Evolutionary conservation across 2,113 vertebrate genomes (phyloP).

Genomic region (Zosterops lateralis): DNA sequence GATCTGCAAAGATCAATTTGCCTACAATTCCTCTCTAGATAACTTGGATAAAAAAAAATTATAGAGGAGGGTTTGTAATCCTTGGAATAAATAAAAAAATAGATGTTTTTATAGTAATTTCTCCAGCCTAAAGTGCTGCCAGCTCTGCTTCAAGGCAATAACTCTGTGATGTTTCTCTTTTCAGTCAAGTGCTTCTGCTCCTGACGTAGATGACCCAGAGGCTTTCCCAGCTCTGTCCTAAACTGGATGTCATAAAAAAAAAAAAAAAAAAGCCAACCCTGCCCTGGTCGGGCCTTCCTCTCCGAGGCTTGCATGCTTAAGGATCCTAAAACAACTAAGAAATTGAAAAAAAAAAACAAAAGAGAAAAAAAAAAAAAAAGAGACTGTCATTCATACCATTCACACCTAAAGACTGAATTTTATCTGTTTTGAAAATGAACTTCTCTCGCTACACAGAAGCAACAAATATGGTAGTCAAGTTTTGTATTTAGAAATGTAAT

Average conservation of each 20-base stretch:
- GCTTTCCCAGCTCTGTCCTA: slow-evolving; percentile 97
- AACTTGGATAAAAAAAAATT: fast-evolving
- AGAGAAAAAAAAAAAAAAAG: slow-evolving; percentile 63
- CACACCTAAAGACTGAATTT: slow-evolving; percentile 95
- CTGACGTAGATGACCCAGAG: slow-evolving; percentile 98
- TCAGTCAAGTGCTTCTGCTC: slow-evolving; percentile 91
- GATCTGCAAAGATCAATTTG: fast-evolving
- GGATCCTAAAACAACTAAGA: slow-evolving; percentile 92
- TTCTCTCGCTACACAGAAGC: slow-evolving; percentile 99
- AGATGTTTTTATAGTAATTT: fast-evolving
- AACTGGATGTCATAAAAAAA: slow-evolving; percentile 74
- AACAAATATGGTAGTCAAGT: slow-evolving; percentile 98
- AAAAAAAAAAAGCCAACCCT: slow-evolving; percentile 71
- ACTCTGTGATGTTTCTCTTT: slow-evolving; percentile 42
- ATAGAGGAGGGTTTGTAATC: fast-evolving
- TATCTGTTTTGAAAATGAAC: slow-evolving; percentile 96
- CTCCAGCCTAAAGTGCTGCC: not conserved
- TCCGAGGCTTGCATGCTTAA: slow-evolving; percentile 99
- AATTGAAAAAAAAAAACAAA: slow-evolving; percentile 65
- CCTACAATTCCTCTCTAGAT: fast-evolving
- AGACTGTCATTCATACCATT: slow-evolving; percentile 96
- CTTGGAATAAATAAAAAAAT: not conserved
- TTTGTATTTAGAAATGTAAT: slow-evolving; percentile 98
- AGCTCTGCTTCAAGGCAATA: not conserved
- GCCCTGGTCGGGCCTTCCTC: slow-evolving; percentile 85